Conservation (phyloP, 2,888 invertebrate genomes). For the Salpingus planirostris region DNA sequence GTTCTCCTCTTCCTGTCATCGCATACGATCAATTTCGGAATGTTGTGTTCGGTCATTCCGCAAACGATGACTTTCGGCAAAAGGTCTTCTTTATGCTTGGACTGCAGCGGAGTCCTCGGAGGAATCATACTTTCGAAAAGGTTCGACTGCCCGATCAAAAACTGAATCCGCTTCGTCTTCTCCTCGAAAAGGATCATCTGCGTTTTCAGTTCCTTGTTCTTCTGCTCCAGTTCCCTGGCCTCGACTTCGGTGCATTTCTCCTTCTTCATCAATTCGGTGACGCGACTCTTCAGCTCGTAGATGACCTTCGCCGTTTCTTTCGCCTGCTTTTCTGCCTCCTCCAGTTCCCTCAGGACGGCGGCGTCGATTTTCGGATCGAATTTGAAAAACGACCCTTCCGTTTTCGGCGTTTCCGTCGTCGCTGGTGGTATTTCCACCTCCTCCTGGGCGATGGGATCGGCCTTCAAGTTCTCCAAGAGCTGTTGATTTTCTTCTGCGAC, state of each 20-base stretch:
- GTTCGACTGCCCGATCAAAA: constrained; percentile 43
- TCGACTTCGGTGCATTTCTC: constrained; percentile 49
- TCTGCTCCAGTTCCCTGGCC: constrained; percentile 46
- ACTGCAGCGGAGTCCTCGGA: constrained; percentile 21
- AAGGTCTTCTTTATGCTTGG: constrained; percentile 30
- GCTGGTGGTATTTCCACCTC: constrained; percentile 3
- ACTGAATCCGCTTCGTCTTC: constrained; percentile 51
- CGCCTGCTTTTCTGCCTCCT: constrained; percentile 43
- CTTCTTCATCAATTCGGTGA: constrained; percentile 46
- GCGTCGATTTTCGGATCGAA: constrained; percentile 27
- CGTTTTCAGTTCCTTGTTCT: constrained; percentile 49
- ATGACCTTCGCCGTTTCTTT: constrained; percentile 43
- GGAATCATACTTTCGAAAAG: constrained; percentile 34
- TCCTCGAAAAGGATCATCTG: constrained; percentile 55
- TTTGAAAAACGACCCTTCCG: constrained; percentile 19
- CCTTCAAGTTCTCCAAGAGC: constrained; percentile 20
- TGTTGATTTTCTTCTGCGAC: constrained; percentile 31
- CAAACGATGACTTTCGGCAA: constrained; percentile 49
- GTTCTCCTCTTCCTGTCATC: constrained; percentile 37
- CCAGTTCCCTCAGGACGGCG: constrained; percentile 40
- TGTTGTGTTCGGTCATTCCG: constrained; percentile 43
- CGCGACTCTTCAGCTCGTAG: constrained; percentile 36
- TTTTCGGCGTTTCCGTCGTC: background rate
- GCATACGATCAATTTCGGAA: constrained; percentile 48
- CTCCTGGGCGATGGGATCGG: constrained; percentile 2